Percentiles rank a stretch among this genome's conserved stretches.
These are phyloP conservation scores for Xanthorhoe designata DNA, from an alignment of 2,888 invertebrate species.

Conservation along the genomic window DNA sequence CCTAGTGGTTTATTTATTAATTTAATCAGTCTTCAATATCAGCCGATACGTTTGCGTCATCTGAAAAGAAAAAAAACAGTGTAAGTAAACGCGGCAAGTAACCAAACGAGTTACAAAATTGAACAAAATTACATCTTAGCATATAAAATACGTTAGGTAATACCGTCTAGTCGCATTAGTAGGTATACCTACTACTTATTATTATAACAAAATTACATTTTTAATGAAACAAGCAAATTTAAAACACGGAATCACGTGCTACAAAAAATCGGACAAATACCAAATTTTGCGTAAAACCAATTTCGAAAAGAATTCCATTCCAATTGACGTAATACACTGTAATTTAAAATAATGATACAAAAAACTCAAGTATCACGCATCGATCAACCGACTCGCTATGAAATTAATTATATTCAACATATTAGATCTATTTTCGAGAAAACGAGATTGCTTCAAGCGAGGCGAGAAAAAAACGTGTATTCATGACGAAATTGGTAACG, in stretches of 20 bases:
- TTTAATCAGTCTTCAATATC: slow-evolving; percentile 78
- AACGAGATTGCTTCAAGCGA: slow-evolving; percentile 78
- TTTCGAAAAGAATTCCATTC: slow-evolving; percentile 65
- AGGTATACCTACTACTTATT: slow-evolving; percentile 57
- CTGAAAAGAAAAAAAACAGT: slow-evolving; percentile 68
- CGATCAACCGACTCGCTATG: slow-evolving; percentile 76
- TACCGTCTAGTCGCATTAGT: slow-evolving; percentile 53
- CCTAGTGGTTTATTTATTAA: slow-evolving; percentile 67
- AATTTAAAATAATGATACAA: slow-evolving; percentile 81
- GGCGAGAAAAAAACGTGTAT: slow-evolving; percentile 72
- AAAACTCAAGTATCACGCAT: slow-evolving; percentile 77
- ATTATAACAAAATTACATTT: slow-evolving; percentile 67
- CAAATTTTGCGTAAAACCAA: slow-evolving; percentile 74
- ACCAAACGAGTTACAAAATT: slow-evolving; percentile 56
- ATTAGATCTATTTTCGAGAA: slow-evolving; percentile 84
- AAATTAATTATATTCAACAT: slow-evolving; percentile 84
- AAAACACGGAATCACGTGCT: slow-evolving; percentile 36
- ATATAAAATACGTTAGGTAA: slow-evolving; percentile 52
- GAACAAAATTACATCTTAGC: slow-evolving; percentile 60
- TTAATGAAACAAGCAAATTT: slow-evolving; percentile 60
- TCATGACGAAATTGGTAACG: slow-evolving; percentile 80
- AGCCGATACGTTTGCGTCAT: slow-evolving; percentile 68
- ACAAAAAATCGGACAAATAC: slow-evolving; percentile 65
- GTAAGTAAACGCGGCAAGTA: slow-evolving; percentile 49
- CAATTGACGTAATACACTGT: slow-evolving; percentile 77